These are phyloP conservation scores for Scolopax mira DNA, from an alignment of 2,113 vertebrate species.

Conservation along the genomic window DNA sequence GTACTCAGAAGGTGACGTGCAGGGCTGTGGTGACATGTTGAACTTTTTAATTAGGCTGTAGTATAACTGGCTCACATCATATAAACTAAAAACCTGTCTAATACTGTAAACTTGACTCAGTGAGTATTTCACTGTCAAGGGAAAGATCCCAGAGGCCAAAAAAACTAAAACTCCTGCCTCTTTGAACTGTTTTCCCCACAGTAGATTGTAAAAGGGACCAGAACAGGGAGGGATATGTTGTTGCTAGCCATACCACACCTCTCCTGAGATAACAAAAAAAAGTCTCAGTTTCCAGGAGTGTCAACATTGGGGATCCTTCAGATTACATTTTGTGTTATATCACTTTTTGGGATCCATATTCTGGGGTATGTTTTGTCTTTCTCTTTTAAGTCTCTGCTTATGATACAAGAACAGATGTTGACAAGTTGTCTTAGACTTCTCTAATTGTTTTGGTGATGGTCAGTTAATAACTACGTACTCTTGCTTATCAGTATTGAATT, in stretches of 20 bases:
- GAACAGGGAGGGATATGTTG: not conserved
- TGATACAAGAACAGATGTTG: not conserved
- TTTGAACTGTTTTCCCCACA: not conserved
- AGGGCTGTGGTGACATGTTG: not conserved
- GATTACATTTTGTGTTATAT: not conserved
- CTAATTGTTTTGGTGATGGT: not conserved
- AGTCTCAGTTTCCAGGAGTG: not conserved
- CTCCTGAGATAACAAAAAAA: not conserved
- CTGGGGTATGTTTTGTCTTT: not conserved
- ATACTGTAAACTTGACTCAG: not conserved
- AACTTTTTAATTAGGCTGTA: not conserved
- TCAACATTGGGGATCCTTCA: not conserved
- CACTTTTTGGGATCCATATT: not conserved
- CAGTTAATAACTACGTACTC: not conserved
- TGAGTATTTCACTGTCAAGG: not conserved
- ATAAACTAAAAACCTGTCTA: not conserved
- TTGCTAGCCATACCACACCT: not conserved
- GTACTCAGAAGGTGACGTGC: not conserved
- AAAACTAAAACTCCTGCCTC: not conserved
- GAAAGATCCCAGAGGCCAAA: not conserved
- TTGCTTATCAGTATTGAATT: not conserved
- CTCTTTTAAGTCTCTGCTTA: not conserved
- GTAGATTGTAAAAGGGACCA: not conserved
- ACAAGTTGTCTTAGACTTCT: not conserved
- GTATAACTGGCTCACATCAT: not conserved